Evolutionary conservation across 1,140 invertebrate genomes (phyloP).

Genomic region (Laupala kohalensis): DNA sequence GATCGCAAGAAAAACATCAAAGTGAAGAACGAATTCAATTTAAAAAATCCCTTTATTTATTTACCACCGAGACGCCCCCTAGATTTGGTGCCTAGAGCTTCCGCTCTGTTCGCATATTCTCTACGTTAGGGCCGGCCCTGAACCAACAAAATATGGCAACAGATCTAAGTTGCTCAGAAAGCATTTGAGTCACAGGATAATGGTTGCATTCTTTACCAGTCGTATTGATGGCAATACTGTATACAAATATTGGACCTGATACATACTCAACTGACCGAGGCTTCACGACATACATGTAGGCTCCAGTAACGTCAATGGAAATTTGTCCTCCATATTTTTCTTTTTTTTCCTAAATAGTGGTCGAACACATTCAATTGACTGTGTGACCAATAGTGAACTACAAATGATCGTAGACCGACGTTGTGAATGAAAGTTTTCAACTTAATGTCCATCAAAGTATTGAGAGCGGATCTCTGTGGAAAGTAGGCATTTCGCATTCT

Average conservation of each 20-base stretch:
- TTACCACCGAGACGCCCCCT: too few species aligned
- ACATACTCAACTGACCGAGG: not conserved
- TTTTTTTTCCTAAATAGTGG: not conserved
- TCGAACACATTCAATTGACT: not conserved
- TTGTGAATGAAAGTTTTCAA: not conserved
- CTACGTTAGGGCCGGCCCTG: too few species aligned
- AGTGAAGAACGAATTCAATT: too few species aligned
- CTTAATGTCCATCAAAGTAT: not conserved
- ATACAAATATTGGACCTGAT: not conserved
- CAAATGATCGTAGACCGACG: not conserved
- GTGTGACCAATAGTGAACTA: not conserved
- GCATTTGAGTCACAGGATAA: not conserved
- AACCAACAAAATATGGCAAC: not conserved
- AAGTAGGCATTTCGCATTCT: not conserved
- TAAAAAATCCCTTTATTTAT: too few species aligned
- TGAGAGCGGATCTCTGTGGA: not conserved
- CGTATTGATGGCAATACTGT: not conserved
- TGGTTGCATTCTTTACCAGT: not conserved
- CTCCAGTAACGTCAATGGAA: not conserved
- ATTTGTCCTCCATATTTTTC: not conserved
- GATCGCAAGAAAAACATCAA: too few species aligned
- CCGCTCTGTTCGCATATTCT: too few species aligned
- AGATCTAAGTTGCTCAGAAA: not conserved
- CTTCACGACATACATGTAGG: not conserved
- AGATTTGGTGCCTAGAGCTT: too few species aligned